Evolutionary conservation across 2,113 vertebrate genomes (phyloP).

Genomic region (Columbina picui): DNA sequence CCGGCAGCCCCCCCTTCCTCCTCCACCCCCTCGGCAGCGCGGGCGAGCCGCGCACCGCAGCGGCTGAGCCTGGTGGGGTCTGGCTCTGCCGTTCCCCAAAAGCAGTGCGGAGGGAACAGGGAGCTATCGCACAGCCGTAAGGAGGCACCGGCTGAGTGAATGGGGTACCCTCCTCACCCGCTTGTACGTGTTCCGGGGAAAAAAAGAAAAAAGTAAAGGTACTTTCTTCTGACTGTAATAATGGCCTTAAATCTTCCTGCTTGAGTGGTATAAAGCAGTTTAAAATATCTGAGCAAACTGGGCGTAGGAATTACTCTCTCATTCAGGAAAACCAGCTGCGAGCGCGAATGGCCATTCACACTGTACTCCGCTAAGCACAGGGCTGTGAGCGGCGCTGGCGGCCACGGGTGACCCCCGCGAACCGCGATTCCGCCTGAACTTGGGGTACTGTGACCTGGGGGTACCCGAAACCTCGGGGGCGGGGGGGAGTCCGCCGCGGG

Average conservation of each 20-base stretch:
- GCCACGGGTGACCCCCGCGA: not conserved
- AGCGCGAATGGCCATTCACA: too few species aligned
- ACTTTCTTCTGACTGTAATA: not conserved
- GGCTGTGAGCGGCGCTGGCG: not conserved
- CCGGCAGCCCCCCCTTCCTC: not conserved
- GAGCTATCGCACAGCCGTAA: not conserved
- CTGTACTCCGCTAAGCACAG: not conserved
- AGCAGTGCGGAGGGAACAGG: not conserved
- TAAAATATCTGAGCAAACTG: not conserved
- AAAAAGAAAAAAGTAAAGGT: not conserved
- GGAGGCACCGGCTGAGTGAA: too few species aligned
- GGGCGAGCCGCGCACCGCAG: too few species aligned
- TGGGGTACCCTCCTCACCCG: not conserved
- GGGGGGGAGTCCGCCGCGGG: not conserved
- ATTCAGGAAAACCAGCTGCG: not conserved
- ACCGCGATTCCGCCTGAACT: accelerated
- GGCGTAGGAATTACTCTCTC: not conserved
- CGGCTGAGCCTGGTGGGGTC: not conserved
- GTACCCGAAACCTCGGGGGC: not conserved
- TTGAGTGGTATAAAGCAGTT: not conserved
- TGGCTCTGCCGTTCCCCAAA: not conserved
- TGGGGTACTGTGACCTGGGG: not conserved
- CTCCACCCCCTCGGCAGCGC: not conserved
- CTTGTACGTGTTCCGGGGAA: not conserved
- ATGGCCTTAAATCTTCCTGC: not conserved